phyloP scores from a whole-genome alignment of 1,140 invertebrate genomes.

The Pemphigus obesinymphae region DNA sequence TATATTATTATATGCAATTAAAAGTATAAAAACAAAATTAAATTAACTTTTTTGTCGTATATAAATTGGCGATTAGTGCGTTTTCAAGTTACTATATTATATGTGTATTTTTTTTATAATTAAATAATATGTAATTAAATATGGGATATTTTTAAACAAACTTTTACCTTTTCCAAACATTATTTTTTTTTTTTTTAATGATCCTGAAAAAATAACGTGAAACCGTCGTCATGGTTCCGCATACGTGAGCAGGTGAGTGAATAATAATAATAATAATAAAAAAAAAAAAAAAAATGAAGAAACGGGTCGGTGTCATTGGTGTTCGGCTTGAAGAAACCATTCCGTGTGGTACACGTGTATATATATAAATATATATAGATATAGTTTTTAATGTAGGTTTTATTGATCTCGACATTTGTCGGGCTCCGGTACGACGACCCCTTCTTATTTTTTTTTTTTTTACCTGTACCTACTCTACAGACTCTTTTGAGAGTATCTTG shows the following conservation, averaged over 20 bases:
- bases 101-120: no score
- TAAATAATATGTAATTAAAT: no score
- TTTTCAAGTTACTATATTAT: no score
- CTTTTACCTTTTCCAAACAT: not conserved
- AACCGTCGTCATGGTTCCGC: slow-evolving; percentile 31
- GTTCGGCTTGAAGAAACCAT: slow-evolving; percentile 31
- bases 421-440: slow-evolving; percentile 32
- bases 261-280: no score
- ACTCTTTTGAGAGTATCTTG: not conserved
- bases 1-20: no score
- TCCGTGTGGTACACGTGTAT: slow-evolving; percentile 33
- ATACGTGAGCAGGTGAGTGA: slow-evolving; percentile 29
- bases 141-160: not conserved
- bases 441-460: slow-evolving; percentile 24
- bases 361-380: slow-evolving; percentile 17
- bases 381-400: slow-evolving; percentile 41
- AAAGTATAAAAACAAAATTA: no score
- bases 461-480: slow-evolving; percentile 4
- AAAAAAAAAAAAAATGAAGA: not conserved
- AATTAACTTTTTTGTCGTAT: not conserved
- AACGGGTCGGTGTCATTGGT: slow-evolving; percentile 36
- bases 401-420: slow-evolving; percentile 41
- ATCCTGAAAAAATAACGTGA: not conserved
- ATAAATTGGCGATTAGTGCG: not conserved
- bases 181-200: not conserved